These are phyloP conservation scores for Sinonovacula constricta DNA, from an alignment of 1,140 invertebrate species.

Conservation along the genomic window DNA sequence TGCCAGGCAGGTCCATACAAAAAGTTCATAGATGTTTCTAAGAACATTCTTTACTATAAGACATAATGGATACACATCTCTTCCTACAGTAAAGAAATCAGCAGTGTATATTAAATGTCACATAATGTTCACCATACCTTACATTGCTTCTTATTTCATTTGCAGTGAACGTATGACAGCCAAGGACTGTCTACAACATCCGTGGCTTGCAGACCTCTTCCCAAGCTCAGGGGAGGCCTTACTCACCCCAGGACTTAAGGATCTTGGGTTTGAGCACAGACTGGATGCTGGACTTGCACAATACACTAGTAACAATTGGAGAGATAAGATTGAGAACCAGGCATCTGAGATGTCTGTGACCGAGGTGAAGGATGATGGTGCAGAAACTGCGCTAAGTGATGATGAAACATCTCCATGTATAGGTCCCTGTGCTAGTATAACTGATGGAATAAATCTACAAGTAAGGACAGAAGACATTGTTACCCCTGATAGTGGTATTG, in stretches of 20 bases:
- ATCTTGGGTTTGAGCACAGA: not conserved
- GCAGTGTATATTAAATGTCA: not conserved
- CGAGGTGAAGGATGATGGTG: slow-evolving; percentile 21
- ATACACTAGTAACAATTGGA: not conserved
- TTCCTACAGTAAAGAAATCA: too few relatives aligned
- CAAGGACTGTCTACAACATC: slow-evolving; percentile 83
- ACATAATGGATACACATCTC: too few relatives aligned
- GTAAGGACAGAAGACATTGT: too few relatives aligned
- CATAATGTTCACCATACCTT: not conserved
- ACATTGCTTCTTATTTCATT: slow-evolving; percentile 49
- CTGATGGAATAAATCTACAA: too few relatives aligned
- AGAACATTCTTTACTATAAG: too few relatives aligned
- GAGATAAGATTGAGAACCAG: slow-evolving; percentile 27
- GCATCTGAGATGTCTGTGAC: slow-evolving; percentile 36
- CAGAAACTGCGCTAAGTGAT: too few relatives aligned
- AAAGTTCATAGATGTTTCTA: too few relatives aligned
- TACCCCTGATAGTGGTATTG: too few relatives aligned
- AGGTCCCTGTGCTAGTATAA: too few relatives aligned
- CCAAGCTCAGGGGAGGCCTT: slow-evolving; percentile 1
- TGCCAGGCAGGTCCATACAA: too few relatives aligned
- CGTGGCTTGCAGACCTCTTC: slow-evolving; percentile 78
- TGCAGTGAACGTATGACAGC: slow-evolving; percentile 83
- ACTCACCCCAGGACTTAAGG: not conserved
- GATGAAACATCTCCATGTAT: too few relatives aligned
- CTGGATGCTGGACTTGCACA: not conserved